Percentiles rank a stretch among this genome's conserved stretches.
phyloP scores from a whole-genome alignment of 2,797 vertebrate species.

The Acomys russatus region DNA sequence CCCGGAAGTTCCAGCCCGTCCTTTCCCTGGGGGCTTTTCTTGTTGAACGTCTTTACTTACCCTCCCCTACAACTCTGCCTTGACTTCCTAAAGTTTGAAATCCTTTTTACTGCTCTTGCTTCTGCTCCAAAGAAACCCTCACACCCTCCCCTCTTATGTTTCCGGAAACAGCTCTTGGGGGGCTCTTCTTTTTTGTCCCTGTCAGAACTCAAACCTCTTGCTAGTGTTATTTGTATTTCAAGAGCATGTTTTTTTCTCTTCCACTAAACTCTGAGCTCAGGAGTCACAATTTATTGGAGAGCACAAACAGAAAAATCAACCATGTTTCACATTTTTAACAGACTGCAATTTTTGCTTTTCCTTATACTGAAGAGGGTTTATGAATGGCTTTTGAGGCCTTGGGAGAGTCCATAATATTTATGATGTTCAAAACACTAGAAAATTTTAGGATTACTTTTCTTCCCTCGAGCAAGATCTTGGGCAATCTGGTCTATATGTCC shows the following conservation, averaged over 20 bases:
- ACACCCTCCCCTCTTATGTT: not conserved
- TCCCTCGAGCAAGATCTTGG: conserved; percentile 19
- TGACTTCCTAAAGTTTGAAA: not conserved
- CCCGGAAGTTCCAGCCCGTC: not conserved
- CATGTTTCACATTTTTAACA: not conserved
- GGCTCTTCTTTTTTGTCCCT: conserved; percentile 6
- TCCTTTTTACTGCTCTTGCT: not conserved
- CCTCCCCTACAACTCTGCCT: not conserved
- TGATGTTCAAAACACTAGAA: not conserved
- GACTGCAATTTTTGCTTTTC: conserved; percentile 44
- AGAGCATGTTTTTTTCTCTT: conserved; percentile 34
- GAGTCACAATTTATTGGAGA: conserved; percentile 31
- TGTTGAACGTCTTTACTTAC: not conserved
- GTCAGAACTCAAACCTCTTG: not conserved
- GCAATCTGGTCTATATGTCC: not conserved
- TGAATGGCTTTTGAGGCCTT: not conserved
- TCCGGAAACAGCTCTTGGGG: not conserved
- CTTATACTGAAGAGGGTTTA: not conserved
- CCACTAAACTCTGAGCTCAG: conserved; percentile 39
- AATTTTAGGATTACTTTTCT: conserved; percentile 34
- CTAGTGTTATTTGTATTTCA: not conserved
- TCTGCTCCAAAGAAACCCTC: not conserved
- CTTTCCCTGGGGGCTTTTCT: not conserved
- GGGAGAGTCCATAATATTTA: not conserved
- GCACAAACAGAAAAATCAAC: not conserved